phyloP scores from a whole-genome alignment of 2,113 vertebrate species.

The Nyctibius bracteatus region DNA sequence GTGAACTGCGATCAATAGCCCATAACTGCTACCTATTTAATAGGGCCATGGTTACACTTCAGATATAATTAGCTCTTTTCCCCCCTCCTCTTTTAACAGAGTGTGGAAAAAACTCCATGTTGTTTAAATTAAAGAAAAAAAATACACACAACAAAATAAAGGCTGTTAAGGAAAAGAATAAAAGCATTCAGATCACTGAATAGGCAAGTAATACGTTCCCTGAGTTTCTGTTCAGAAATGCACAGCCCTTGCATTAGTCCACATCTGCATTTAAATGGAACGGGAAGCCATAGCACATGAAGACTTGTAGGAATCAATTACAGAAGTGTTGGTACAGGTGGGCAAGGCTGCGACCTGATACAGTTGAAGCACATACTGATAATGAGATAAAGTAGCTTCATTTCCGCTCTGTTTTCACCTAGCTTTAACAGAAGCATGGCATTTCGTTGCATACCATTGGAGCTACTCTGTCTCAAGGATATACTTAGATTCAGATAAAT shows the following conservation, averaged over 20 bases:
- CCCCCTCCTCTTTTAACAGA: slow-evolving; percentile 53
- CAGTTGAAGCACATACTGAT: background rate
- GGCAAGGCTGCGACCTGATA: background rate
- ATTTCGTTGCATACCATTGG: background rate
- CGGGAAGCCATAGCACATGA: background rate
- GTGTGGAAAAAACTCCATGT: background rate
- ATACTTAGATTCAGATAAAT: background rate
- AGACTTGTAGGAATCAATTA: background rate
- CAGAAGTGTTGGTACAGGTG: background rate
- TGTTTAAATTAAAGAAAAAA: slow-evolving; percentile 45
- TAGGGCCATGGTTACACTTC: slow-evolving; percentile 73
- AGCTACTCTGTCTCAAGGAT: background rate
- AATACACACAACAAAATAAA: slow-evolving; percentile 35
- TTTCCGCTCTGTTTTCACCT: background rate
- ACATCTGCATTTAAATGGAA: slow-evolving; percentile 46
- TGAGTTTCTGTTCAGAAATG: slow-evolving; percentile 13
- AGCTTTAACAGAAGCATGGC: background rate
- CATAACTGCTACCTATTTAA: slow-evolving; percentile 81
- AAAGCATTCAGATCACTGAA: slow-evolving; percentile 24
- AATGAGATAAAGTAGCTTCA: background rate
- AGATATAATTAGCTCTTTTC: slow-evolving; percentile 77
- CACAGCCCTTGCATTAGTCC: background rate
- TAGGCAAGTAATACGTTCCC: background rate
- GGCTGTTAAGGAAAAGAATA: background rate
- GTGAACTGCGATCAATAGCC: slow-evolving; percentile 80